A percentile compares a stretch with the other conserved stretches of the same genome.
These are phyloP conservation scores for Adelognathus sp. DNA, from an alignment of 2,888 invertebrate genomes.

Conservation along the genomic window DNA sequence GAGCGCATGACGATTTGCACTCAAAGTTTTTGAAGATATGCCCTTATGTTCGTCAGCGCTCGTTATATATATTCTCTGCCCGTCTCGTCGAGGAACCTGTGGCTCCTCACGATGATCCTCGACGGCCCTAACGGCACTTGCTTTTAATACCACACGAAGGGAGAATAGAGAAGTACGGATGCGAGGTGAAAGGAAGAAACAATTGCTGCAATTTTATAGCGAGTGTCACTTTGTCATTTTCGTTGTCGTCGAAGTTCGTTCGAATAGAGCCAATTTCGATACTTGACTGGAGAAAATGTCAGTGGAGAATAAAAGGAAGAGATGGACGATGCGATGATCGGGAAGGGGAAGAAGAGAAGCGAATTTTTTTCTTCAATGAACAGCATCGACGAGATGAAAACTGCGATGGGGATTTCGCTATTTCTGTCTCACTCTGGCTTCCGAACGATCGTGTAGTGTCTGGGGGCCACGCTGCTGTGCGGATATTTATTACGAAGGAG, in stretches of 20 bases:
- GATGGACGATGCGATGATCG: background rate
- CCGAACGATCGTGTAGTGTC: background rate
- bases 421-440: background rate
- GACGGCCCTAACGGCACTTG: conserved; percentile 43
- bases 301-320: conserved; percentile 14
- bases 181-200: conserved; percentile 21
- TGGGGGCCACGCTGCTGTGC: background rate
- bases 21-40: too few species aligned
- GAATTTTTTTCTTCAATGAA: background rate
- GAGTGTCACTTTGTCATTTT: background rate
- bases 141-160: conserved; percentile 32
- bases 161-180: conserved; percentile 3
- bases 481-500: conserved; percentile 14
- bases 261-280: background rate
- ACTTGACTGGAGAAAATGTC: conserved; percentile 45
- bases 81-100: conserved; percentile 36
- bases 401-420: too few species aligned
- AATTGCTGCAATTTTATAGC: conserved; percentile 3
- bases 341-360: background rate
- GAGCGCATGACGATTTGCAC: too few species aligned
- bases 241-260: background rate
- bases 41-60: too few species aligned
- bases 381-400: too few species aligned
- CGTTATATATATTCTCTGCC: background rate
- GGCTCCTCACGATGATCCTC: background rate